Evolutionary conservation across 2,888 invertebrate genomes (phyloP).

Genomic region (Drosophila fungiperda): DNA sequence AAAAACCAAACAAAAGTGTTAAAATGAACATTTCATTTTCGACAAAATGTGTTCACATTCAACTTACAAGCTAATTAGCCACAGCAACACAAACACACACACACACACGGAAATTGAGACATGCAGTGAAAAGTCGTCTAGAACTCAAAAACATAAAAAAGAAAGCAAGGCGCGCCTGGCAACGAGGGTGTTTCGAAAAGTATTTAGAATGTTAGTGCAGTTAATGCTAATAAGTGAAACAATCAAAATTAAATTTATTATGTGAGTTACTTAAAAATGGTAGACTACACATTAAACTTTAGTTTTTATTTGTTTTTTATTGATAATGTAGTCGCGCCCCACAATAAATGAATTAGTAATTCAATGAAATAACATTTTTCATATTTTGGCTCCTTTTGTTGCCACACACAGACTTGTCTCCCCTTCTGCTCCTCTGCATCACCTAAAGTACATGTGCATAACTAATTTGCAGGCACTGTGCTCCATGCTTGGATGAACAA

Average conservation of each 20-base stretch:
- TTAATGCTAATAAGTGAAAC: background rate
- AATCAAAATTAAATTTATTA: background rate
- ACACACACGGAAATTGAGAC: constrained; percentile 24
- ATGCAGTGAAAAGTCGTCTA: constrained; percentile 43
- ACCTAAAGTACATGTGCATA: background rate
- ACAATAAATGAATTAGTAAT: background rate
- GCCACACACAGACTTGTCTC: background rate
- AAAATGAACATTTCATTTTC: constrained; percentile 67
- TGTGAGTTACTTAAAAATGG: background rate
- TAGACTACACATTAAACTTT: background rate
- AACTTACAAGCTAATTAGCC: constrained; percentile 80
- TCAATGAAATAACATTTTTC: background rate
- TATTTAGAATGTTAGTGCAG: background rate
- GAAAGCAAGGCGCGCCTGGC: constrained; percentile 46
- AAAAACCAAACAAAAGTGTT: constrained; percentile 71
- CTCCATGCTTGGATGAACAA: background rate
- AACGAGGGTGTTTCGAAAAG: constrained; percentile 29
- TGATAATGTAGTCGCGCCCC: background rate
- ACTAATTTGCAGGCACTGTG: background rate
- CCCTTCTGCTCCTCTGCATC: background rate
- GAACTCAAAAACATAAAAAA: constrained; percentile 63
- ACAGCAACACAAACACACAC: constrained; percentile 24
- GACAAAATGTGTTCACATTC: constrained; percentile 70
- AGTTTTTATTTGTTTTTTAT: background rate
- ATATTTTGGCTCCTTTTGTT: background rate